These are phyloP conservation scores for Dunckerocampus dactyliophorus DNA, from an alignment of 2,113 vertebrate genomes.

Conservation along the genomic window DNA sequence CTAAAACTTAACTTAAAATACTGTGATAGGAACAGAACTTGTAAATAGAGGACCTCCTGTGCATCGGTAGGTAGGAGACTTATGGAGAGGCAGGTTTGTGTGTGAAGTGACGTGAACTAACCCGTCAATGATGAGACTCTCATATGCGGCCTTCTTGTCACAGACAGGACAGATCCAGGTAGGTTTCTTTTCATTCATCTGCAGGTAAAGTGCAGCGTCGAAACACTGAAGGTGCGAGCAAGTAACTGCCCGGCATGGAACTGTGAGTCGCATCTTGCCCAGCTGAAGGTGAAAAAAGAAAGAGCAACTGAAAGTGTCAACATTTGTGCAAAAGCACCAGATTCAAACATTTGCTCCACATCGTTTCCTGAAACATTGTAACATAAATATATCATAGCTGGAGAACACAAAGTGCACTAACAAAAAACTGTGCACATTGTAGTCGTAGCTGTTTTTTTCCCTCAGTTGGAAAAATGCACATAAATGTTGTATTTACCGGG, in stretches of 20 bases:
- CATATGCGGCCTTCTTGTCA: conserved; percentile 94
- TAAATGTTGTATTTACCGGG: conserved; percentile 74
- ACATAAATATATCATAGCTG: too few species aligned
- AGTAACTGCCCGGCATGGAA: conserved; percentile 92
- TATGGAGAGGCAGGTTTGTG: background rate
- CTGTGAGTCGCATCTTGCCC: conserved; percentile 94
- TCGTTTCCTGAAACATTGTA: too few species aligned
- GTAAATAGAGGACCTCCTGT: too few species aligned
- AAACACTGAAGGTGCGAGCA: conserved; percentile 98
- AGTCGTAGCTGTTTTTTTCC: background rate
- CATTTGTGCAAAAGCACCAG: background rate
- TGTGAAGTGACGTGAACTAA: conserved; percentile 48
- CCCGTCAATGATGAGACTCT: conserved; percentile 95
- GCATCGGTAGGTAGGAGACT: too few species aligned
- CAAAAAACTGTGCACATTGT: too few species aligned
- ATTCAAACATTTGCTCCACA: background rate
- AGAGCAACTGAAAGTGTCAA: background rate
- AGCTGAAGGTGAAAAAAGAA: conserved; percentile 68
- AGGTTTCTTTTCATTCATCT: conserved; percentile 99
- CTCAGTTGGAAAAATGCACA: background rate
- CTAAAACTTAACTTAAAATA: too few species aligned
- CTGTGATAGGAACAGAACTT: too few species aligned
- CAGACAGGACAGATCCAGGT: conserved; percentile 98
- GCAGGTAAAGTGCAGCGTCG: conserved; percentile 94
- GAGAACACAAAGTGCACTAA: too few species aligned